Base-by-base conservation (phyloP, 2,888 invertebrate genomes). In the Oscheius sp. region DNA sequence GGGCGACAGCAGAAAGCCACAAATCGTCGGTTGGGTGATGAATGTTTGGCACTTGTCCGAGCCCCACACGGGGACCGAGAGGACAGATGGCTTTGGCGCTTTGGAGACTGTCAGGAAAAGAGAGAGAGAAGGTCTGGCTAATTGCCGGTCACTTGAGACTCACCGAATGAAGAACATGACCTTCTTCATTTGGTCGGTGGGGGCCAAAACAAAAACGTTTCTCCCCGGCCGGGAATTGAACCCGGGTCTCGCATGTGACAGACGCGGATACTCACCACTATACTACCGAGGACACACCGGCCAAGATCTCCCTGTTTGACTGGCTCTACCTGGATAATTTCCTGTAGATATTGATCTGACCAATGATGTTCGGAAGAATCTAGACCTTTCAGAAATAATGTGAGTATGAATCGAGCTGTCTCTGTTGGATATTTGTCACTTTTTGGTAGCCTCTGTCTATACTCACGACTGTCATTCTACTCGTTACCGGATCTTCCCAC, bases 231-330 rank as follows among this genome's bases (percentile, higher is more conserved):
- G 70, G 60, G 70, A 70, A 60, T 70, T 58, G 60, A 59, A 70
- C 58, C 60, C 59, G 70, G 48, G 70, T 70, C 59, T 60, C 70
- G 60, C 70, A 59, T 70, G 70, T 60, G 70, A 59, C 60, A 70
- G 58, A 58, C 58, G 58, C 58, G 70, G 70, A 70, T 70, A 59
- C 60, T 70, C 60, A 70, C 58, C 70, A 70, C 70, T 70, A 60
- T 60, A 70, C 70, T 60, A 59, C 59, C 70, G 60, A 60, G 70
- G 59, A 68, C 42, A 7, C 7, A 7, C 3, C 7, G 42, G 42
- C 4, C 42, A 5, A 5, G 42, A 42, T 42, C 7, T 7, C 42
- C 42, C 42, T 42, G 42, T 42, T 42, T 7, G 42, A 42, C 42
- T 42, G 42, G 42, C 3, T 42, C 42, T 5, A 7, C 7, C 42